phyloP scores from a whole-genome alignment of 2,113 vertebrate genomes.

The Paradoxurus hermaphroditus region DNA sequence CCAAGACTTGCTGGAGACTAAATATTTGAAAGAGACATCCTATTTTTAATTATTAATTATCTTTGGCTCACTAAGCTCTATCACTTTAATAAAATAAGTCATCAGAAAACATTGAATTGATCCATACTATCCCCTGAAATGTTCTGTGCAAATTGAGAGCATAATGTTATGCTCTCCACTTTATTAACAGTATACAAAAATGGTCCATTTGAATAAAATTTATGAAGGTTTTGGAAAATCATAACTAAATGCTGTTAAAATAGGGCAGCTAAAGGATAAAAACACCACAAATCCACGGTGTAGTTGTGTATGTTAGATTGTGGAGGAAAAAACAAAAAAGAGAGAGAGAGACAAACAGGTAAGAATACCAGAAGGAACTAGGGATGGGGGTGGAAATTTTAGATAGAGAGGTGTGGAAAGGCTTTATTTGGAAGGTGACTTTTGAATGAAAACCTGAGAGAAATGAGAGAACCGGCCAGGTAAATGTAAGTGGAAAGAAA shows the following conservation, averaged over 20 bases:
- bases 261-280: neutral
- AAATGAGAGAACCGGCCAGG: neutral
- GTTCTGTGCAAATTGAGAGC: neutral
- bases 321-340: no score
- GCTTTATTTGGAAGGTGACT: neutral
- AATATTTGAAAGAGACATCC: neutral
- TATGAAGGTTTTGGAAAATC: neutral
- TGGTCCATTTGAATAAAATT: neutral
- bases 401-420: neutral
- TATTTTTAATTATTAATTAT: conserved; percentile 4
- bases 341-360: fast-evolving
- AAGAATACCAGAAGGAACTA: neutral
- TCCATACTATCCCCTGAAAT: neutral
- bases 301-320: neutral
- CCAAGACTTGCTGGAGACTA: neutral
- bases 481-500: neutral
- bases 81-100: neutral
- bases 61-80: neutral
- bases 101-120: neutral
- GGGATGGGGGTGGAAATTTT: neutral
- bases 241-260: neutral
- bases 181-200: neutral
- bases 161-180: neutral
- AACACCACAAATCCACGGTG: fast-evolving
- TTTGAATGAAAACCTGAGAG: neutral